Conservation (phyloP, 2,113 vertebrate species). For the Ochotona princeps region DNA sequence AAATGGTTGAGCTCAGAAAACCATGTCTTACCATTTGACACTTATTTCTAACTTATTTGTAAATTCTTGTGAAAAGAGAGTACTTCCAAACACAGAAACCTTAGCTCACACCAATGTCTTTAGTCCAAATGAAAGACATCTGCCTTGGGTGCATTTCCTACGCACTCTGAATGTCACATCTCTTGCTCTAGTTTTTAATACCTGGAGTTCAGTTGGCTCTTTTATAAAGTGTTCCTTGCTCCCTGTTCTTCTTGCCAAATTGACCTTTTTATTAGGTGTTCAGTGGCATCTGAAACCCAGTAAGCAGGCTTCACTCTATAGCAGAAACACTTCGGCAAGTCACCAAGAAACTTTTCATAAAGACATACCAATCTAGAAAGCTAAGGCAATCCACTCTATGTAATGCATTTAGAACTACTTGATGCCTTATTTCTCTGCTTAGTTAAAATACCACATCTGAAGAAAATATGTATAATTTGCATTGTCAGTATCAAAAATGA, state of each 20-base stretch:
- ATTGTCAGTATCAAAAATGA: constrained; percentile 59
- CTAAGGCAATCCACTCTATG: constrained; percentile 19
- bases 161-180: background rate
- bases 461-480: constrained; percentile 73
- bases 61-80: background rate
- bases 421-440: constrained; percentile 51
- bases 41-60: background rate
- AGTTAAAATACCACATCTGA: constrained; percentile 61
- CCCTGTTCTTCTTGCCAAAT: background rate
- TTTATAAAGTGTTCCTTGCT: background rate
- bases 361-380: background rate
- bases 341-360: constrained; percentile 44
- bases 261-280: background rate
- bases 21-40: background rate
- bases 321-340: background rate
- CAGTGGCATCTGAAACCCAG: background rate
- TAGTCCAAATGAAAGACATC: background rate
- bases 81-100: background rate
- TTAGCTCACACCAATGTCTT: background rate
- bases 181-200: background rate
- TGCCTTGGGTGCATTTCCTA: background rate
- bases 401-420: constrained; percentile 43
- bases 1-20: background rate
- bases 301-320: background rate
- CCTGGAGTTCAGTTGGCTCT: background rate